These are phyloP conservation scores for Mechanitis messenoides DNA, from an alignment of 2,888 invertebrate genomes.

Conservation along the genomic window DNA sequence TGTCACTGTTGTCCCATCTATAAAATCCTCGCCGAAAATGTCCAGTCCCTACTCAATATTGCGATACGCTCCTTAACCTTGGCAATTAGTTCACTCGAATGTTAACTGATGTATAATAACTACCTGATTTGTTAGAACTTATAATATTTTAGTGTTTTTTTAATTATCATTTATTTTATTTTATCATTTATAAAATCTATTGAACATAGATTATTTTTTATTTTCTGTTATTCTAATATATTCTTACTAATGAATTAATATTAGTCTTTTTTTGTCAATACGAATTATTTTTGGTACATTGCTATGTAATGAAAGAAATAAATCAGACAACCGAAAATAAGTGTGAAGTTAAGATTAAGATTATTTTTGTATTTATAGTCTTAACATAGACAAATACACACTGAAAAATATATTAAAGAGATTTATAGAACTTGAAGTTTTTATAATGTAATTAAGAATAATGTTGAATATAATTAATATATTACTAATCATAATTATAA, in stretches of 20 bases:
- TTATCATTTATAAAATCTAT: no score
- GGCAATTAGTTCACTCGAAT: conserved; percentile 4
- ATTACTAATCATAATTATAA: no score
- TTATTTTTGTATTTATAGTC: conserved; percentile 34
- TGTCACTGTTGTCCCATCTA: conserved; percentile 53
- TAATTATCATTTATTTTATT: no score
- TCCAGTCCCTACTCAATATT: conserved; percentile 25
- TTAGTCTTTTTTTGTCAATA: conserved; percentile 7
- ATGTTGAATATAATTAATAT: no score
- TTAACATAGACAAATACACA: conserved; percentile 31
- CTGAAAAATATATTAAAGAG: no score
- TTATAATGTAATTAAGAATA: no score
- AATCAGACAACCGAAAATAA: conserved; percentile 25
- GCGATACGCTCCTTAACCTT: conserved; percentile 16
- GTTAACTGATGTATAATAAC: neutral
- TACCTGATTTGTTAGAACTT: no score
- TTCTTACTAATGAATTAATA: neutral
- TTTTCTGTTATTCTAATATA: neutral
- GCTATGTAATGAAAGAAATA: conserved; percentile 26
- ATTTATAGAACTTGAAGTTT: no score
- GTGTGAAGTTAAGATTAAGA: conserved; percentile 24
- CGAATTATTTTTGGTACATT: conserved; percentile 15
- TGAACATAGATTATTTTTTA: no score
- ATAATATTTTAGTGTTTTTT: no score
- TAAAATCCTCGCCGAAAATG: conserved; percentile 49